Conservation (phyloP, 2,888 invertebrate genomes). For the Spilarctia lutea region DNA sequence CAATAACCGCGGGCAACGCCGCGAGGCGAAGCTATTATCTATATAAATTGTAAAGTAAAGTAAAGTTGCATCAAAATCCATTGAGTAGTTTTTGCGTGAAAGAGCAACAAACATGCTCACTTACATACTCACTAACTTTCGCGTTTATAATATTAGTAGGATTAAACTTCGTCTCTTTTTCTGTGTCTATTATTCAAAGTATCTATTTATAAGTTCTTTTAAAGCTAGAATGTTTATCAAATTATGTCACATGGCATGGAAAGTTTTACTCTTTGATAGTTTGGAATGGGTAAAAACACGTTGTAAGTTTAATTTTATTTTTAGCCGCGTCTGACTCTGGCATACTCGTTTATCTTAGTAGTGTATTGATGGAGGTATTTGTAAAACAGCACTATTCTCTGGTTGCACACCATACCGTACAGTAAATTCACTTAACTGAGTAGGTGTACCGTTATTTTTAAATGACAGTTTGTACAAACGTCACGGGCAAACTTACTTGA, state of each 20-base stretch:
- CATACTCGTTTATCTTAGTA: conserved; percentile 2
- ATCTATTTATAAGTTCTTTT: background rate
- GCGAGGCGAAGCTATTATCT: no score
- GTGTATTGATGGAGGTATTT: conserved; percentile 2
- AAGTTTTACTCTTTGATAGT: background rate
- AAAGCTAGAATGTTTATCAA: background rate
- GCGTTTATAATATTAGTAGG: no score
- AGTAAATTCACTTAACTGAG: background rate
- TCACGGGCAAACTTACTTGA: background rate
- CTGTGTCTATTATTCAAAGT: background rate
- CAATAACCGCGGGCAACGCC: no score
- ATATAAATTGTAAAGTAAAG: no score
- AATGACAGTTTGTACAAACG: background rate
- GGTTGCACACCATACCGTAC: background rate
- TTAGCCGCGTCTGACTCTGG: background rate
- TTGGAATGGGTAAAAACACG: conserved; percentile 5
- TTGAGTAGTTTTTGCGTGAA: no score
- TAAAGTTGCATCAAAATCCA: no score
- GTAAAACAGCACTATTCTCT: background rate
- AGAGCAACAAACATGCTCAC: no score
- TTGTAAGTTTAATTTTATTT: conserved; percentile 16
- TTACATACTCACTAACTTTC: no score
- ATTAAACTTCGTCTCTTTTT: background rate
- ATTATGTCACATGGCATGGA: background rate
- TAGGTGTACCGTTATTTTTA: background rate